A percentile compares a stretch with the other conserved stretches of the same genome.
Evolutionary conservation across 2,797 vertebrate species (phyloP).

Genomic region (Sebastes kiyomatsui): DNA sequence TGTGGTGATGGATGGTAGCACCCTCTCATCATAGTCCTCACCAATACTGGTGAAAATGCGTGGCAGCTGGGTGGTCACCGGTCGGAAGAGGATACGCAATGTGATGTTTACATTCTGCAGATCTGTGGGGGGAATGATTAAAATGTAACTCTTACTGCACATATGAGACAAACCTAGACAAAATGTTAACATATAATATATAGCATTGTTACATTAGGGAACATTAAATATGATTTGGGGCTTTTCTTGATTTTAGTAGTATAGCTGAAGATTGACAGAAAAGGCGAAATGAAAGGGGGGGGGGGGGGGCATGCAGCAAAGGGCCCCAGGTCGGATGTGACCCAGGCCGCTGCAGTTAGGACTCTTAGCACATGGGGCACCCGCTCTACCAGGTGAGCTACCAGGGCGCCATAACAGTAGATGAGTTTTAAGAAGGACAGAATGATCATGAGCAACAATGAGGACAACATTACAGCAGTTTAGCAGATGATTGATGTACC

Average conservation of each 20-base stretch:
- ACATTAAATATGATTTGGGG: no score
- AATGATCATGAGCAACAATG: not conserved
- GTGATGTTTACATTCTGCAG: slow-evolving; percentile 99
- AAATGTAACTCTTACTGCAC: not conserved
- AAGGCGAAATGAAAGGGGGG: no score
- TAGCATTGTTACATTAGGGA: not conserved
- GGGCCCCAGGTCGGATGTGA: no score
- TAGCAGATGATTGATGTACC: slow-evolving; percentile 74
- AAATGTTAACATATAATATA: not conserved
- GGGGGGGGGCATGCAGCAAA: no score
- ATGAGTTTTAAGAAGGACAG: not conserved
- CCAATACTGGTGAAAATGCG: slow-evolving; percentile 96
- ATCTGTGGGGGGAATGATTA: slow-evolving; percentile 77
- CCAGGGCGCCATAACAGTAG: no score
- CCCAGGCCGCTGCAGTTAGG: no score
- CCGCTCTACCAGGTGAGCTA: no score
- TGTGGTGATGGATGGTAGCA: slow-evolving; percentile 96
- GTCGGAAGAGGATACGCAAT: slow-evolving; percentile 94
- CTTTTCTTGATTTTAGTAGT: no score
- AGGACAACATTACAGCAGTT: not conserved
- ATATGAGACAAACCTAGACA: not conserved
- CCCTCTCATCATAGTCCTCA: slow-evolving; percentile 96
- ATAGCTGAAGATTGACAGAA: no score
- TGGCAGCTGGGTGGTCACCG: slow-evolving; percentile 88
- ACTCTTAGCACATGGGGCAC: no score